Base-by-base conservation (phyloP, 2,888 invertebrate genomes). In the Diaperis boleti region DNA sequence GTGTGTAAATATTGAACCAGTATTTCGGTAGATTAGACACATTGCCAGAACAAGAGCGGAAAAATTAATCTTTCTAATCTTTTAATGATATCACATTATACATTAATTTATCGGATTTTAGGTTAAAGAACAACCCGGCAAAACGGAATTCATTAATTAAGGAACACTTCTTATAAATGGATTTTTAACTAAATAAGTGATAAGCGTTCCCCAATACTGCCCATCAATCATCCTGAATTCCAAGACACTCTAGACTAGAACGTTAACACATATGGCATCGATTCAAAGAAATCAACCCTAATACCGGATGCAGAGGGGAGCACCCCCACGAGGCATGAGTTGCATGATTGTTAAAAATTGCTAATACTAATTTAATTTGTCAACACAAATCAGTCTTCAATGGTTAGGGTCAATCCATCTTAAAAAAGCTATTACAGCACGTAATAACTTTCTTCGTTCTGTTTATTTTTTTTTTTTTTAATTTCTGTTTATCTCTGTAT, bases 281-380 rank as follows among this genome's bases (percentile, higher is more conserved):
- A 52, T 37, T 18, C n/a, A 22, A 39, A 52, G 35, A 39, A 39
- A 52, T 52, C 39, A 52, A 37, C 52, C 50, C 50, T 18, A 10
- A 35, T 11, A 33, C 50, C 50, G 50, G 50, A 50, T 35, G 35
- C 17, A 33, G 17, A 29, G 10, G 44, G 44, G 29, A 18, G 10
- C 33, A 50, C 29, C 50, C 35, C 50, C 50, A 35, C 33, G 29
- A 35, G 35, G 15, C 35, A 17, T n/a, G 13, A 50, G 15, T 22
- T 10, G 20, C 17, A 35, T 18, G 50, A 31, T 20, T 35, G 29
- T 50, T 17, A 35, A 50, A 50, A 49, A 49, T 29, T 17, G 18
- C 3, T 8, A 18, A n/a, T 33, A 50, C 29, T 35, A 29, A 20
- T 20, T 50, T 33, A 50, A 37, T 33, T 50, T 14, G 29, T 33